Base-by-base conservation (phyloP, 2,888 invertebrate genomes). In the Hemithea aestivaria region DNA sequence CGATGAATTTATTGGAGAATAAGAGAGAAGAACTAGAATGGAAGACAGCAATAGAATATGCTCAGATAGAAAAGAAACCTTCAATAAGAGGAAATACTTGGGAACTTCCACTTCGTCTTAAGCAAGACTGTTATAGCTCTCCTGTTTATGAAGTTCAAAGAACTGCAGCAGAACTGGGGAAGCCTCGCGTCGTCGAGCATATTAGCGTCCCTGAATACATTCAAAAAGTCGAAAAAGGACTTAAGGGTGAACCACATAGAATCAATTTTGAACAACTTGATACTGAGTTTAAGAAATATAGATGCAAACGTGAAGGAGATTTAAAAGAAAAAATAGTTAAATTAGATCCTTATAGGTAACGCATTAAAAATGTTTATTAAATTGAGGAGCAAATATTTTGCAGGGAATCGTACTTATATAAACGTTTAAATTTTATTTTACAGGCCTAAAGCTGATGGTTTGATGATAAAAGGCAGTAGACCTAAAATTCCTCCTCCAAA, bases 281-380 rank as follows among this genome's bases (percentile, higher is more conserved):
- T 58, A 48, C 56, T 11, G 67, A 73, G 0, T 85, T 75, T 45
- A 24, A 45, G 6, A 56, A 51, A 1, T 84, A 84, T 32, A 70
- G 59, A 46, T 35, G 58, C 3, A 66, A 64, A 31, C 64, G 77
- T 4, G 79, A 81, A 56, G 34, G 52, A 0, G 62, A 73, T 6
- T 54, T 82, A 1, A 47, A 56, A 33, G 46, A 62, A 1, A 65
- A 66, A 24, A 64, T 87, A 22, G 46, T 47, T 9, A 76, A 72
- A 56, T 70, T 83, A 16, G 73, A 83, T 46, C 82, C 83, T 1
- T 73, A 60, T 42, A 73, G 70, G 85, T 83, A 62, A 42, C 27
- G 4, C 3, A 7, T 4, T 7, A 22, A n/a, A 10, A 12, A 23
- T 16, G 2, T 1, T n/a, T n/a, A 9, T 25, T 9, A 10, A 25